Evolutionary conservation across 2,888 invertebrate genomes (phyloP).

Genomic region (Lasioglossum malachurum): DNA sequence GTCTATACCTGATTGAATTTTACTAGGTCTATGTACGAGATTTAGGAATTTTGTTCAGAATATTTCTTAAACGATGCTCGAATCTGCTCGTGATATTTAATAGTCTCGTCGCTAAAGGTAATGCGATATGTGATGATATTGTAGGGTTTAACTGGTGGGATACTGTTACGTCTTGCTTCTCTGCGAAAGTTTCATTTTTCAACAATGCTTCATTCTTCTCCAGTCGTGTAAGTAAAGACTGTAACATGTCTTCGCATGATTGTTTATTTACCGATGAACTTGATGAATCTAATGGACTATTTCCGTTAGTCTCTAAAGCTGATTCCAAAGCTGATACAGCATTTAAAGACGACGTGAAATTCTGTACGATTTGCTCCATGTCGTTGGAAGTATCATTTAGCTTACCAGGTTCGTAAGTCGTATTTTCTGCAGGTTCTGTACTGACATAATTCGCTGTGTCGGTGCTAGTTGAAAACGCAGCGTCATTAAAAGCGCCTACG

Average conservation of each 20-base stretch:
- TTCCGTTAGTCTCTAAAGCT: neutral
- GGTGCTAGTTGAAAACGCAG: neutral
- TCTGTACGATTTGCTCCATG: neutral
- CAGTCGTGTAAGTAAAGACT: constrained; percentile 9
- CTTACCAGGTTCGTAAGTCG: neutral
- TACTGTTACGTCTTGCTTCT: neutral
- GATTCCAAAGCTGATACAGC: neutral
- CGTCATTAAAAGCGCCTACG: neutral
- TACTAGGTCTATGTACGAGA: neutral
- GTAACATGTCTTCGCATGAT: neutral
- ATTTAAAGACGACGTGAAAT: constrained; percentile 4
- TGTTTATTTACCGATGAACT: neutral
- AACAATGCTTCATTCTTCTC: neutral
- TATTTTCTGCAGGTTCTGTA: neutral
- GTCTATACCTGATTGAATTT: neutral
- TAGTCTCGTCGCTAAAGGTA: constrained; percentile 40
- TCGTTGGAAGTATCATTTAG: neutral
- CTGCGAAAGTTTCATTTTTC: constrained; percentile 6
- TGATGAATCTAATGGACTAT: neutral
- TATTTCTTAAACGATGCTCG: neutral
- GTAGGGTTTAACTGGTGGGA: neutral
- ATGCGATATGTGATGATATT: constrained; percentile 18
- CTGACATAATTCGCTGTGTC: constrained; percentile 4
- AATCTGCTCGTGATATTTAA: constrained; percentile 31
- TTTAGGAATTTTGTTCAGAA: neutral